Evolutionary conservation across 2,113 vertebrate genomes (phyloP), one percentile per base, ranked within the genome.

Genomic region (Sinocyclocheilus rhinocerous): DNA sequence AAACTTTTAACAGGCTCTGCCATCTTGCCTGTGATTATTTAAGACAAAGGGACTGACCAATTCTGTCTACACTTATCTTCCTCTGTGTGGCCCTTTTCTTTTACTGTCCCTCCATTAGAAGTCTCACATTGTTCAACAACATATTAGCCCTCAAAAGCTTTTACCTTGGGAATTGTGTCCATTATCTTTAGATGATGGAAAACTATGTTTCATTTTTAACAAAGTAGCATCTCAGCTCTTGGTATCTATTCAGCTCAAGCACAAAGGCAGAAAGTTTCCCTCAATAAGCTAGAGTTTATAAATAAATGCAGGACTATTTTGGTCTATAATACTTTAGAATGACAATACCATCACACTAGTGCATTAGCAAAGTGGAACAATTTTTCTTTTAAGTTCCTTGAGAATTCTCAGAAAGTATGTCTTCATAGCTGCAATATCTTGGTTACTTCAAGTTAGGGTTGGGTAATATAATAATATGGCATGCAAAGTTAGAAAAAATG

Each of bases 81-180:
- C 85, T 90, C 76, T 76, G 6, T 82, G 65, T 88, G 91, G 92
- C 92, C 88, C 76, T 90, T 90, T 92, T 92, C 75, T 80, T 88
- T 88, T 42, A 67, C 67, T 18, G 72, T 63, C 65, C 24, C 67
- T 77, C 82, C 84, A 81, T 84, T 78, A 83, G 67, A 87, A 84
- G 57, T 81, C 67, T 89, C 90, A 90, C 92, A 94, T 94, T 94
- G 92, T 94, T 93, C 92, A 76, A 91, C 90, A 92, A 89, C 92
- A 91, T 86, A 88, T 96, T 94, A 85, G 86, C 91, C 93, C 92
- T 92, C 91, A 92, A 93, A 92, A 93, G 92, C 93, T 94, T 95
- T 96, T 95, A 95, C 94, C 91, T 95, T 92, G 94, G 95, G 94
- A 95, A 89, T 93, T 92, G 91, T 94, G 91, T 83, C 90, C 92